Evolutionary conservation across 2,888 invertebrate genomes (phyloP).

Genomic region (Agrotis segetum): DNA sequence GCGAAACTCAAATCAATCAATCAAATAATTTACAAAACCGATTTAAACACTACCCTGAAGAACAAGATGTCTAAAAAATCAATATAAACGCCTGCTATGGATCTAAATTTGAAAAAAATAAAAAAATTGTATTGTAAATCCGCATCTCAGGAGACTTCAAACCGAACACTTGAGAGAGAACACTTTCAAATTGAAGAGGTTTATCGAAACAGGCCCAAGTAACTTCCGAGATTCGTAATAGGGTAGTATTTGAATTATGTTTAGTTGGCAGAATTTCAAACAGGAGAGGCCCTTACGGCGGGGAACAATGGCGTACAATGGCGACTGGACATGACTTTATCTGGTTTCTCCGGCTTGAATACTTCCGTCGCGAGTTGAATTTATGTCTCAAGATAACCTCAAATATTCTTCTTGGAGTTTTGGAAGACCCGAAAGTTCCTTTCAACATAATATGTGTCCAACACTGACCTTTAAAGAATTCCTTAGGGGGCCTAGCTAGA

Average conservation of each 20-base stretch:
- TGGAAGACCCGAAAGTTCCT: constrained; percentile 7
- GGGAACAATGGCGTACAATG: constrained; percentile 51
- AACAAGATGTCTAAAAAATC: background rate
- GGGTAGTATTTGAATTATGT: constrained; percentile 43
- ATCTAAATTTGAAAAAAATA: too few species aligned
- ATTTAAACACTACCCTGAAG: background rate
- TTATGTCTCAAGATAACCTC: constrained; percentile 18
- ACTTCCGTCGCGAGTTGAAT: constrained; percentile 23
- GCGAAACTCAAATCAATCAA: too few species aligned
- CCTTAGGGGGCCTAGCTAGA: constrained; percentile 27
- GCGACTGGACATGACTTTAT: constrained; percentile 50
- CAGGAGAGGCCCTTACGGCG: constrained; percentile 21
- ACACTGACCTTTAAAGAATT: constrained; percentile 29
- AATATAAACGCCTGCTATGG: too few species aligned
- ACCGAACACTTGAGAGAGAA: constrained; percentile 36
- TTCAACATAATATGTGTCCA: constrained; percentile 25
- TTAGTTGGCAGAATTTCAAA: constrained; percentile 58
- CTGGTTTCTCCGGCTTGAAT: constrained; percentile 26
- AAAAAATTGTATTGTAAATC: background rate
- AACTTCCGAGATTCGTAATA: constrained; percentile 18
- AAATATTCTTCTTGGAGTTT: constrained; percentile 10
- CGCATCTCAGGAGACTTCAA: constrained; percentile 24
- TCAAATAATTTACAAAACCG: background rate
- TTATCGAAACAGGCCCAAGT: constrained; percentile 25
- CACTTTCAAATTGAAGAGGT: constrained; percentile 33